These are phyloP conservation scores for Stramonita haemastoma DNA, from an alignment of 2,888 invertebrate species.

Conservation along the genomic window DNA sequence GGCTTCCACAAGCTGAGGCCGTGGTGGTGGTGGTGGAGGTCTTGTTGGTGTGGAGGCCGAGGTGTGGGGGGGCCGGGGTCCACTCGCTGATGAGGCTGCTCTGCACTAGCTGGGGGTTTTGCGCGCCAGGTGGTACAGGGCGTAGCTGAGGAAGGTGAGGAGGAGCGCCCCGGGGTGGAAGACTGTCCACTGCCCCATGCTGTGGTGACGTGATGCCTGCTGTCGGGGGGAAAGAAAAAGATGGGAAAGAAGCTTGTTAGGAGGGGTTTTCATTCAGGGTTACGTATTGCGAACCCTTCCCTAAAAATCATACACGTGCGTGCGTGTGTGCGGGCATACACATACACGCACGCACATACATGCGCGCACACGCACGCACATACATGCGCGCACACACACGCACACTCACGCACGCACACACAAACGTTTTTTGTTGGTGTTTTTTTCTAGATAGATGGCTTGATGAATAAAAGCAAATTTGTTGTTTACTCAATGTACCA, in stretches of 20 bases:
- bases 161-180: conserved; percentile 34
- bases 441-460: no score
- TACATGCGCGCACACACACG: background rate
- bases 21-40: background rate
- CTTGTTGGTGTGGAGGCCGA: no score
- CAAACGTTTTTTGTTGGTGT: background rate
- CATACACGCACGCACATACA: background rate
- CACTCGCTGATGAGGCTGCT: conserved; percentile 75
- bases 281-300: no score
- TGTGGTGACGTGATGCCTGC: background rate
- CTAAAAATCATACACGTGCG: background rate
- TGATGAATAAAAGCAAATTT: no score
- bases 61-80: conserved; percentile 59
- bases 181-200: conserved; percentile 7
- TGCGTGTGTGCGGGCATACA: background rate
- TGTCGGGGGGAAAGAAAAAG: background rate
- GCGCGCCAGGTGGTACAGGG: conserved; percentile 77
- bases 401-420: background rate
- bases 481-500: no score
- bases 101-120: conserved; percentile 78
- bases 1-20: background rate
- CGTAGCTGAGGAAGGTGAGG: conserved; percentile 71
- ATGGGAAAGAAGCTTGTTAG: background rate
- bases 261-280: no score
- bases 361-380: background rate